These are phyloP conservation scores for Cnemophilus loriae DNA, from an alignment of 2,113 vertebrate genomes.

Conservation along the genomic window DNA sequence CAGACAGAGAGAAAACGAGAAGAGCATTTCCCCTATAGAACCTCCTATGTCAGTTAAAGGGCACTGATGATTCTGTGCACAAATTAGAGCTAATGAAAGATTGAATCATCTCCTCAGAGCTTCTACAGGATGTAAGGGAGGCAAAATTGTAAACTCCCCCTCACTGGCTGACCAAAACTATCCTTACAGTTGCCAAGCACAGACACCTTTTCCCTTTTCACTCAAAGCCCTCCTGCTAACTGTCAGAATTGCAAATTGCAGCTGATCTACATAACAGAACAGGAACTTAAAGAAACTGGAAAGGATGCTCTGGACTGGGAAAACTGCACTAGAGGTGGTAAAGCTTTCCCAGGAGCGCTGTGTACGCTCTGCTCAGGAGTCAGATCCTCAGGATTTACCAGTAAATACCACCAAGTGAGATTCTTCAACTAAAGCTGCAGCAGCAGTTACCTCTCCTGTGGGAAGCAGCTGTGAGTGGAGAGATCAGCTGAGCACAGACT, in stretches of 20 bases:
- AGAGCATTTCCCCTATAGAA: neutral
- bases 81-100: neutral
- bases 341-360: neutral
- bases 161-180: neutral
- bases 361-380: neutral
- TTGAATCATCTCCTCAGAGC: neutral
- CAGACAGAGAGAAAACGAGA: neutral
- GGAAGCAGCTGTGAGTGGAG: neutral
- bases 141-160: neutral
- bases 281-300: neutral
- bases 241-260: neutral
- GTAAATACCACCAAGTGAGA: neutral
- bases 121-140: neutral
- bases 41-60: neutral
- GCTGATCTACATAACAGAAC: neutral
- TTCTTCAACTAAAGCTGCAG: neutral
- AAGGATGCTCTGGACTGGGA: neutral
- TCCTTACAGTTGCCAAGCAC: neutral
- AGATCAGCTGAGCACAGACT: neutral
- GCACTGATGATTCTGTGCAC: neutral
- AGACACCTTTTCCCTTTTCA: neutral
- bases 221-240: neutral
- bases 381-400: neutral
- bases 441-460: neutral
- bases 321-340: neutral